Percentiles rank a stretch among this genome's conserved stretches.
phyloP scores from a whole-genome alignment of 2,797 vertebrate genomes.

The Artibeus jamaicensis region DNA sequence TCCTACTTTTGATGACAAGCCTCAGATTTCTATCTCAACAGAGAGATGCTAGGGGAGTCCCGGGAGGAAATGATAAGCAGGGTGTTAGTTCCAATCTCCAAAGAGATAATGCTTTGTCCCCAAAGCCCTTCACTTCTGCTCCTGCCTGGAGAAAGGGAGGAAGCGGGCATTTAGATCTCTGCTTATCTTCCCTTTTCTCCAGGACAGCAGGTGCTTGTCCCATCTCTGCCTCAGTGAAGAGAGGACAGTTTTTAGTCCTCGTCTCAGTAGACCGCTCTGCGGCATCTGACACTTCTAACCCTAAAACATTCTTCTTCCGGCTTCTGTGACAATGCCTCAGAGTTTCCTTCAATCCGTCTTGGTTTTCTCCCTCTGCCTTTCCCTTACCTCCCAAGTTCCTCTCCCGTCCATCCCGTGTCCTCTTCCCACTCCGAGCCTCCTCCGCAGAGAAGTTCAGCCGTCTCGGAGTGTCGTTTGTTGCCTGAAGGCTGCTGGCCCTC shows the following conservation, averaged over 20 bases:
- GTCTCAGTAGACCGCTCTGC: background rate
- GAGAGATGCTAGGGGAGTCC: conserved; percentile 55
- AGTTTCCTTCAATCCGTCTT: background rate
- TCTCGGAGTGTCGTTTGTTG: background rate
- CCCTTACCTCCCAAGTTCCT: background rate
- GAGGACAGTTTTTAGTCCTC: background rate
- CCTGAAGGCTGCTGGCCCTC: background rate
- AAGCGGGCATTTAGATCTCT: accelerated
- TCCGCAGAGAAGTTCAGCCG: background rate
- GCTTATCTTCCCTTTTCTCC: background rate
- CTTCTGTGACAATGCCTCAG: background rate
- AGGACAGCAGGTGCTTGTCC: background rate
- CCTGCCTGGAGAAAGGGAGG: background rate
- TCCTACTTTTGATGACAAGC: conserved; percentile 60
- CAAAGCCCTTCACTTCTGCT: background rate
- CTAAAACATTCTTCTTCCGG: background rate
- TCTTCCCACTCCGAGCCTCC: background rate
- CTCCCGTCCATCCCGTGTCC: background rate
- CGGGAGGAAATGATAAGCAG: conserved; percentile 41
- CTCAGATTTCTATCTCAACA: conserved; percentile 72
- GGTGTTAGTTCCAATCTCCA: conserved; percentile 26
- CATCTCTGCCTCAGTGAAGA: background rate
- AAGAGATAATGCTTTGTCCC: background rate
- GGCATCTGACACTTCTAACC: background rate
- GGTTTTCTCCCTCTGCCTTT: background rate